phyloP scores from a whole-genome alignment of 1,140 invertebrate genomes.

The Odontomachus brunneus region DNA sequence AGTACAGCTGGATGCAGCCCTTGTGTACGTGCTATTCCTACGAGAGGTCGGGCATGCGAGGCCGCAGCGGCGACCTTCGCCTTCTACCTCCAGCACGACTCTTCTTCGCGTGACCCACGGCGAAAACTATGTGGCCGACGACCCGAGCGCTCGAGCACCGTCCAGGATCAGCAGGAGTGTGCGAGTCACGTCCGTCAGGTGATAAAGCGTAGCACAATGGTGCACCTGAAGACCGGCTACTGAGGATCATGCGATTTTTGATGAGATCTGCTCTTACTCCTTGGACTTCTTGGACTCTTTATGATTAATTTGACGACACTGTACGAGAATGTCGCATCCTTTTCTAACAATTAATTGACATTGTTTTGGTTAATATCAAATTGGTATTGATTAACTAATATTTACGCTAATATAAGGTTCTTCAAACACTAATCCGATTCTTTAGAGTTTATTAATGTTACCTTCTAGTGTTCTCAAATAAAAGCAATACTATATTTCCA shows the following conservation, averaged over 20 bases:
- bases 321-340: too few species aligned
- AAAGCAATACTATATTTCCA: neutral
- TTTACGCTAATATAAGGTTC: too few species aligned
- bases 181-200: slow-evolving; percentile 68
- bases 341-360: too few species aligned
- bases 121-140: slow-evolving; percentile 41
- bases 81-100: slow-evolving; percentile 19
- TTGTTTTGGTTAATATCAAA: too few species aligned
- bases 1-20: slow-evolving; percentile 76
- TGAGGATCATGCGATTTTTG: slow-evolving; percentile 27
- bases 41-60: slow-evolving; percentile 50
- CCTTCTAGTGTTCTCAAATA: neutral
- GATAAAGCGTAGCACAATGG: slow-evolving; percentile 65
- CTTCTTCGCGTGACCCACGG: slow-evolving; percentile 41
- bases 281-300: neutral
- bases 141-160: slow-evolving; percentile 38
- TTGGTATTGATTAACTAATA: too few species aligned
- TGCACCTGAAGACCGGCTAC: slow-evolving; percentile 56
- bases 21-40: slow-evolving; percentile 10
- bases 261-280: neutral
- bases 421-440: too few species aligned
- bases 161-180: slow-evolving; percentile 29
- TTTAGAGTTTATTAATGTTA: too few species aligned
- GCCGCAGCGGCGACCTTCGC: slow-evolving; percentile 50
- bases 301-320: neutral